Conservation (phyloP, 37 sponge, comb jelly and placozoan species). For the Haliclona indistincta region DNA sequence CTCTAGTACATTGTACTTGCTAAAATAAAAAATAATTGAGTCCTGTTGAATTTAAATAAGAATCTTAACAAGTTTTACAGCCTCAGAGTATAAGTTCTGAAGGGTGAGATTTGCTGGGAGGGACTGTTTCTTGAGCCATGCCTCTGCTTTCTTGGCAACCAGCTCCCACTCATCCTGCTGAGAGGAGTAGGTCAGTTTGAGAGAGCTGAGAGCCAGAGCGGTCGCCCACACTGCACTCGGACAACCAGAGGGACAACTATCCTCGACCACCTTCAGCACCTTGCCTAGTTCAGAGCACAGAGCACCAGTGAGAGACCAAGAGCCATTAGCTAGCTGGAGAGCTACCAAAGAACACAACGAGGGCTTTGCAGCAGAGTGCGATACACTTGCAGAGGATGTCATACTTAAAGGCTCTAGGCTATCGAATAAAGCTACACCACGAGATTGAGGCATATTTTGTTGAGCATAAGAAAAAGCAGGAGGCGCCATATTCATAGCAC, state of each 20-base stretch:
- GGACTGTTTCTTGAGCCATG: conserved; percentile 39
- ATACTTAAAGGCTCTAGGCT: too few relatives aligned
- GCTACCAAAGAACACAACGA: conserved; percentile 18
- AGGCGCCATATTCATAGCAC: too few relatives aligned
- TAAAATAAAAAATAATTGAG: too few relatives aligned
- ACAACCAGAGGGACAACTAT: conserved; percentile 24
- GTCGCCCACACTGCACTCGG: conserved; percentile 48
- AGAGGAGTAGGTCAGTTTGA: neutral
- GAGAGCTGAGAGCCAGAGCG: conserved; percentile 17
- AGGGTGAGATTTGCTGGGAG: conserved; percentile 10
- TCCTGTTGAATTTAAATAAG: too few relatives aligned
- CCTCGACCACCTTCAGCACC: conserved; percentile 15
- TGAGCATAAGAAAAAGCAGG: too few relatives aligned
- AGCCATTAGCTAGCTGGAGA: conserved; percentile 46
- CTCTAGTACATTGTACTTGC: too few relatives aligned
- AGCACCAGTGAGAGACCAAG: conserved; percentile 39
- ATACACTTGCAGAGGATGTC: too few relatives aligned
- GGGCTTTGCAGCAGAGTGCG: too few relatives aligned
- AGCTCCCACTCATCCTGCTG: conserved; percentile 57
- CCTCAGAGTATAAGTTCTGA: neutral
- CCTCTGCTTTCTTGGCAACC: conserved; percentile 46
- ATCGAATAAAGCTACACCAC: too few relatives aligned
- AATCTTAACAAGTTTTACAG: neutral
- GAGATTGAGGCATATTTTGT: too few relatives aligned
- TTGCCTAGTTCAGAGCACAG: conserved; percentile 14